Conservation (phyloP, 2,113 vertebrate genomes). For the Bufo gargarizans region DNA sequence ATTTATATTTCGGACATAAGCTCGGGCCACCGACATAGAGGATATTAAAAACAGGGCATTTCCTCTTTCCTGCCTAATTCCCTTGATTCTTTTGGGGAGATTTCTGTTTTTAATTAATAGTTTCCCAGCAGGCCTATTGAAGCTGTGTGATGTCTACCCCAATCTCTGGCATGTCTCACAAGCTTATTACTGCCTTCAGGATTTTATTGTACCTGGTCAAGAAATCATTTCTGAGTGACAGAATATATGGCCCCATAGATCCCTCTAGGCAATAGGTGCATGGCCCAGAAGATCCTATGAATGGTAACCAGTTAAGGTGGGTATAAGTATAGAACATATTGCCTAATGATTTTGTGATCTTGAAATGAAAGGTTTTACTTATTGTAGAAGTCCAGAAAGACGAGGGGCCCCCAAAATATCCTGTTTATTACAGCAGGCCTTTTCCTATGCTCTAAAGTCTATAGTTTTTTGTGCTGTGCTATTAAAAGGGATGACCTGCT, state of each 20-base stretch:
- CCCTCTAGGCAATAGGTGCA: neutral
- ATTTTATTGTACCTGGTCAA: neutral
- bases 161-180: constrained; percentile 26
- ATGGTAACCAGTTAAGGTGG: neutral
- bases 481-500: too few relatives aligned
- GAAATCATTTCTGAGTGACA: neutral
- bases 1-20: constrained; percentile 41
- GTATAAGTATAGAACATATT: neutral
- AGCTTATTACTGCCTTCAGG: constrained; percentile 13
- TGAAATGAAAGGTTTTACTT: too few relatives aligned
- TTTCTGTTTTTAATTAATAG: constrained; percentile 48
- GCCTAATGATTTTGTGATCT: neutral
- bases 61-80: constrained; percentile 52
- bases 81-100: constrained; percentile 30
- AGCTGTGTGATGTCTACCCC: constrained; percentile 32
- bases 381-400: too few relatives aligned
- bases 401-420: too few relatives aligned
- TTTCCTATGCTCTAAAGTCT: too few relatives aligned
- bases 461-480: too few relatives aligned
- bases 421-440: too few relatives aligned
- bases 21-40: constrained; percentile 51
- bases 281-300: neutral
- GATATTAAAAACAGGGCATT: constrained; percentile 57
- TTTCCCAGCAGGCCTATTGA: constrained; percentile 37
- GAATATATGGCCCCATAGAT: neutral